Evolutionary conservation across 2,797 vertebrate species (phyloP), one percentile per base, ranked within the genome.

Genomic region (Lutjanus argentimaculatus): DNA sequence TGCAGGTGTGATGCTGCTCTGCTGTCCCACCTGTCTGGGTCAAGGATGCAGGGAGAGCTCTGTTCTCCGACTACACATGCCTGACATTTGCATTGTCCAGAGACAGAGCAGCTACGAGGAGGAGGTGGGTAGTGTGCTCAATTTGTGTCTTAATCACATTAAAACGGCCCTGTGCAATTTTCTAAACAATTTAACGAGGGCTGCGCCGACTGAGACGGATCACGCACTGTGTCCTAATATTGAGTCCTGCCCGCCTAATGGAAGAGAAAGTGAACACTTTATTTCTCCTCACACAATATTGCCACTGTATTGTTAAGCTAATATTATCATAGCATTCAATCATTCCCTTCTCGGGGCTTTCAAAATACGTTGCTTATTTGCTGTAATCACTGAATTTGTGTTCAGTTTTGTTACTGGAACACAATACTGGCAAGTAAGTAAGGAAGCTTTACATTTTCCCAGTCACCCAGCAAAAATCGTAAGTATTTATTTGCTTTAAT

Each of bases 71-170:
- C 75, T 72, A 61, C 83, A 87, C 66, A 57, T 22, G 70, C 57
- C 67, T 83, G 79, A 91, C 82, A 87, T 84, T 77, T 85, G 75
- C 70, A 67, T 77, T 45, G 36, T 82, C 77, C 77, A 67, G 77
- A 82, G 75, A 82, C 55, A 36, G 55, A 75, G 75, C 43, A 67
- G 72, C 77, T 21, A 72, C 9, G 58, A 76, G 80, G 75, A 87
- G 75, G 85, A 85, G 87, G 80, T 72, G 75, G 77, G 69, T 25
- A 67, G 57, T 1, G 17, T 6, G 71, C 88, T 85, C 79, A 91
- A 68, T 86, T 89, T 85, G 85, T 63, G 76, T 78, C 75, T 91
- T 93, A 91, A 93, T 86, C 72, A 84, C 81, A 87, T 90, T 88
- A 83, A 90, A 91, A 90, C 49, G 48, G 72, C 79, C 73, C 77